Evolutionary conservation across 2,113 vertebrate species (phyloP).

Genomic region (Oreochromis tanganicae): DNA sequence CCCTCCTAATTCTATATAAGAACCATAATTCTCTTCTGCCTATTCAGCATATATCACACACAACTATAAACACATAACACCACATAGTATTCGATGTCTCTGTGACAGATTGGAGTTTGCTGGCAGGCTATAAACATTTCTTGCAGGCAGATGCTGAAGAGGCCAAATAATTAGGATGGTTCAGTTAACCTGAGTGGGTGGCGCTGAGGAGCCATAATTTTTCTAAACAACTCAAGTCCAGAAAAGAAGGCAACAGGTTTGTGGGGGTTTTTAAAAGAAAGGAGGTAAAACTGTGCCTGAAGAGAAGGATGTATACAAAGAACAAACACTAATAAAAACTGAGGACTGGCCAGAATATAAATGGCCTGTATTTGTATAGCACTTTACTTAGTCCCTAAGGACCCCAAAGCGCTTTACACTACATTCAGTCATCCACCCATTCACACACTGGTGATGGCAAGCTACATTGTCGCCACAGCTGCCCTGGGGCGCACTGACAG

Average conservation of each 20-base stretch:
- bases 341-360: not conserved
- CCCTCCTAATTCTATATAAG: constrained; percentile 27
- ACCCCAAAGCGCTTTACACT: no score
- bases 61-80: constrained; percentile 55
- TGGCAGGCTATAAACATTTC: constrained; percentile 24
- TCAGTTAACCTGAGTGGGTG: constrained; percentile 8
- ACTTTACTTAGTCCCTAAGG: no score
- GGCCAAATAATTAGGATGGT: constrained; percentile 29
- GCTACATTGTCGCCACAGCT: no score
- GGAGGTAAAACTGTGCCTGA: not conserved
- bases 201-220: not conserved
- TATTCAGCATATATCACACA: constrained; percentile 57
- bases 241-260: not conserved
- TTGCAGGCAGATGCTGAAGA: constrained; percentile 10
- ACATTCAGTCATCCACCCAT: no score
- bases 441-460: no score
- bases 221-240: not conserved
- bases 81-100: constrained; percentile 10
- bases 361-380: no score
- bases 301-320: not conserved
- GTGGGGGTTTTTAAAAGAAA: not conserved
- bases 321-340: not conserved
- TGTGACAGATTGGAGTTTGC: constrained; percentile 32
- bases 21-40: constrained; percentile 56
- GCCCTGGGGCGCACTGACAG: no score